Conservation (phyloP, 2,888 invertebrate genomes). For the Parasteatoda lunata region DNA sequence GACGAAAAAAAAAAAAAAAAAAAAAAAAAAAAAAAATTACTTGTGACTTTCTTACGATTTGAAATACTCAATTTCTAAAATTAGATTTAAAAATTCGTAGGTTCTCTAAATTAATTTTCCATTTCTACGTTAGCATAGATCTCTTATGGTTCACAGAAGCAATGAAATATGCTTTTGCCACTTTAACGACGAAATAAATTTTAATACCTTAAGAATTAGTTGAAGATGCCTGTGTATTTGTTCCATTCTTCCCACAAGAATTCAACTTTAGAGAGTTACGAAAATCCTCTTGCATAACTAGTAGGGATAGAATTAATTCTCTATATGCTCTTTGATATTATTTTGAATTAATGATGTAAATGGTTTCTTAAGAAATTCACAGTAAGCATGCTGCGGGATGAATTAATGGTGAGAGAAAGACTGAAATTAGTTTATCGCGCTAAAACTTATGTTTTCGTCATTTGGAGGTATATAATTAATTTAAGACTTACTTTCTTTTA, state of each 20-base stretch:
- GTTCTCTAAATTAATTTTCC: too few relatives aligned
- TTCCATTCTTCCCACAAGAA: constrained; percentile 26
- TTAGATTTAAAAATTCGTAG: too few relatives aligned
- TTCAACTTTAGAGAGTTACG: constrained; percentile 10
- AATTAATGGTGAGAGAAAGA: background rate
- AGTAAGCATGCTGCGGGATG: background rate
- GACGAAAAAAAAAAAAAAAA: too few relatives aligned
- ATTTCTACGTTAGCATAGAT: too few relatives aligned
- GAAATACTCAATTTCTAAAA: too few relatives aligned
- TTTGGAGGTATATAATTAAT: background rate
- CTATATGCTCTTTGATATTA: constrained; percentile 30
- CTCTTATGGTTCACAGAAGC: too few relatives aligned
- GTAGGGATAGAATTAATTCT: constrained; percentile 25
- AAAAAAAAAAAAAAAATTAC: too few relatives aligned
- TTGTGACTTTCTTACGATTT: too few relatives aligned
- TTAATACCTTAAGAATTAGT: constrained; percentile 42
- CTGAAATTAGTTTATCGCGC: background rate
- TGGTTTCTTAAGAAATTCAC: background rate
- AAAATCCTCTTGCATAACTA: constrained; percentile 18
- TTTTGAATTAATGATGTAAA: constrained; percentile 35
- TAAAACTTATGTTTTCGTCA: background rate
- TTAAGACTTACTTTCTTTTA: background rate
- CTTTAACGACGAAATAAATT: constrained; percentile 54
- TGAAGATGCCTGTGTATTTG: constrained; percentile 11
- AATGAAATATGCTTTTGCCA: constrained; percentile 14